phyloP scores from a whole-genome alignment of 1,140 invertebrate species.

The Acromyrmex charruanus region DNA sequence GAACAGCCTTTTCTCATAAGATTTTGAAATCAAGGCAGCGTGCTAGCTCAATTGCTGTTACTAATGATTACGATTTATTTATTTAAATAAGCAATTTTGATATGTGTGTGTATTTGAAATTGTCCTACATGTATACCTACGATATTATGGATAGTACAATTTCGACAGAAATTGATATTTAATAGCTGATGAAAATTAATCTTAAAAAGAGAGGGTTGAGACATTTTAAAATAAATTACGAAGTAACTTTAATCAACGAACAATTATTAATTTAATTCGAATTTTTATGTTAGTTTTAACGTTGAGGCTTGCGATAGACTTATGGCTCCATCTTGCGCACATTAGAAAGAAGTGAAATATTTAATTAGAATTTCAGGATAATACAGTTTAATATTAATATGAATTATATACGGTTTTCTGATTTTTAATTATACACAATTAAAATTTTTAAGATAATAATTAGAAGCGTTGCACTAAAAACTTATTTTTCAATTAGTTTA shows the following conservation, averaged over 20 bases:
- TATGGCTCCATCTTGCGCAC: constrained; percentile 25
- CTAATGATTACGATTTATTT: neutral
- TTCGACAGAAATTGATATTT: neutral
- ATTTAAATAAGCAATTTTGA: neutral
- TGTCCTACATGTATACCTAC: too few species aligned
- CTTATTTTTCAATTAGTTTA: neutral
- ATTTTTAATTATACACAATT: neutral
- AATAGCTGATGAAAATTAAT: neutral
- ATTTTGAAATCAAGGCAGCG: neutral
- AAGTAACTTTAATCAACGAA: neutral
- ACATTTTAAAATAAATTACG: neutral
- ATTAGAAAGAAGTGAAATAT: neutral
- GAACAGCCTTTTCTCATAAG: neutral
- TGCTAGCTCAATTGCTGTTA: neutral
- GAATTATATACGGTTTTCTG: neutral
- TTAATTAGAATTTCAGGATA: neutral
- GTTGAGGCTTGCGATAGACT: neutral
- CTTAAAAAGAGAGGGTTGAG: neutral
- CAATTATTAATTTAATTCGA: neutral
- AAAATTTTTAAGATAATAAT: neutral
- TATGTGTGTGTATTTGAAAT: neutral
- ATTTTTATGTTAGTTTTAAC: neutral
- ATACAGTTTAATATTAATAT: neutral
- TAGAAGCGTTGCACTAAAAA: neutral
- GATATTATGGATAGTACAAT: neutral